Conservation (phyloP, 2,888 invertebrate genomes). For the Hypsopygia costalis region DNA sequence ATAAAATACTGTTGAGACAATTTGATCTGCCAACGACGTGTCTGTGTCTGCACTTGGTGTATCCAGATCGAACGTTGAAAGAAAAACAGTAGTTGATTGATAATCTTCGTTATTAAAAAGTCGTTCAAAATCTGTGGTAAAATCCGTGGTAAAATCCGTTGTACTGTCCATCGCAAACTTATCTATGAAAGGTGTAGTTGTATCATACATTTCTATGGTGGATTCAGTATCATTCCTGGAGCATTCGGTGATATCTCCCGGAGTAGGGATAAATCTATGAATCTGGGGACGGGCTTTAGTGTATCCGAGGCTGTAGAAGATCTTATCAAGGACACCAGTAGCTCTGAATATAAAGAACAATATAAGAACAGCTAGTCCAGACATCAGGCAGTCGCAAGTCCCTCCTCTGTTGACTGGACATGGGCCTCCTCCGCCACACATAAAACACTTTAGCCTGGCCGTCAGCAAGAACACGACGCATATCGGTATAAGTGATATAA, state of each 20-base stretch:
- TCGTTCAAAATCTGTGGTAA: too few relatives aligned
- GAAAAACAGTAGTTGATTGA: too few relatives aligned
- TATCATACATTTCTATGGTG: neutral
- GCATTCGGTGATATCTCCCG: conserved; percentile 51
- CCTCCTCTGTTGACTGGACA: conserved; percentile 55
- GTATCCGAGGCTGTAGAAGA: conserved; percentile 59
- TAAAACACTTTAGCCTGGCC: conserved; percentile 51
- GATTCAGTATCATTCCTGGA: conserved; percentile 42
- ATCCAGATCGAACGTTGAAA: too few relatives aligned
- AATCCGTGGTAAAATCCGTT: too few relatives aligned
- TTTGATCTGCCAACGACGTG: too few relatives aligned
- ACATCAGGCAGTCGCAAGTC: conserved; percentile 57
- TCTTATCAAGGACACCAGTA: conserved; percentile 55
- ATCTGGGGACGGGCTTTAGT: conserved; percentile 32
- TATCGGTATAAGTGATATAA: conserved; percentile 59
- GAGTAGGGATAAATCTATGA: conserved; percentile 41
- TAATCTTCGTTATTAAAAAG: too few relatives aligned
- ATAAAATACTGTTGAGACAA: too few relatives aligned
- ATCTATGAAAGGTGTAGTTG: too few relatives aligned
- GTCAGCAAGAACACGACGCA: conserved; percentile 57
- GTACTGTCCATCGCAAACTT: too few relatives aligned
- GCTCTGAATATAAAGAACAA: conserved; percentile 56
- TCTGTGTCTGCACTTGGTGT: too few relatives aligned
- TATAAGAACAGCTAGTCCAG: conserved; percentile 44
- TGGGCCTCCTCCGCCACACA: conserved; percentile 60